Base-by-base conservation (phyloP, 1,140 invertebrate genomes). In the Heliconius eleuchia region DNA sequence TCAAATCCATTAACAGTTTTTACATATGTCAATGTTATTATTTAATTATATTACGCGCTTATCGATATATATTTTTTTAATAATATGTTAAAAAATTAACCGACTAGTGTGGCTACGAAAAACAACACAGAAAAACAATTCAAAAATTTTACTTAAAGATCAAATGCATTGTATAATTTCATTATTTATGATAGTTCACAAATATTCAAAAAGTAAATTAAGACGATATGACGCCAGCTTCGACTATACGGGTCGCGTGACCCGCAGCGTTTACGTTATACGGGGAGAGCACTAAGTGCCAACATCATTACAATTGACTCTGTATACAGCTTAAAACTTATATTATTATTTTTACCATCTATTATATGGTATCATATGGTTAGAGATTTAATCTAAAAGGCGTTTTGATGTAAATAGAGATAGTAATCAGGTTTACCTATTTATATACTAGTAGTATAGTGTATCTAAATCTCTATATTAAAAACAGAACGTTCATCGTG, bases 191-290 rank as follows among this genome's bases (percentile, higher is more conserved):
- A 77, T 76, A 72, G 50, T 55, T 78, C 27, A 72, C 42, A 75
- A 78, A 81, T 80, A 77, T 73, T 80, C 79, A 80, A 84, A 85
- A 83, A 87, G 88, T 89, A 87, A 89, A 86, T 77, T 85, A 85
- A 85, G 85, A 85, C 74, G 85, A 81, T 81, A 74, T 82, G 83
- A 81, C 82, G 82, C 85, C 82, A 87, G 83, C 83, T 86, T 82
- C 82, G 79, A 89, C 83, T 82, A 91, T 91, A 87, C 83, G 90
- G 91, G 91, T 92, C 91, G 91, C 91, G 91, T 92, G 91, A 91
- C 91, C 91, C 91, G 91, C 91, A 92, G 80, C 87, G 77, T 81
- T 71, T 80, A 80, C 85, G 81, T 84, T 85, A 80, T 82, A 85
- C 80, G 77, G 83, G 82, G 85, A 82, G 82, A 83, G 76, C 76